These are phyloP conservation scores for Lypha dubia DNA, from an alignment of 2,888 invertebrate genomes.

Conservation along the genomic window DNA sequence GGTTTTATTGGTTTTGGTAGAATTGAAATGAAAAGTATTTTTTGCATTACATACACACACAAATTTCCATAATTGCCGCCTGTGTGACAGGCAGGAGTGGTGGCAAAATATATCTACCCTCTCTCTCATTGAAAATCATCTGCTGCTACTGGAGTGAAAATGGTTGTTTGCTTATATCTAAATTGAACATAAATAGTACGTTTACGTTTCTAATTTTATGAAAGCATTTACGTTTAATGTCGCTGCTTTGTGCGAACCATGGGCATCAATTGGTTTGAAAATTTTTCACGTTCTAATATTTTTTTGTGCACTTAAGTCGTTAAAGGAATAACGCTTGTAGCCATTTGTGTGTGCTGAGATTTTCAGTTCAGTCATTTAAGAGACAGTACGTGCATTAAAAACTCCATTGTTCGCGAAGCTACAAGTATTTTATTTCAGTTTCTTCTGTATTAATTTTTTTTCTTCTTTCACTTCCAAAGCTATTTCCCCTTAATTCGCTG, in stretches of 20 bases:
- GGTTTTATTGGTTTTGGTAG: slow-evolving; percentile 4
- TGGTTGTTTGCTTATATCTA: slow-evolving; percentile 1
- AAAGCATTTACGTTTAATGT: slow-evolving; percentile 28
- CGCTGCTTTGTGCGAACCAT: slow-evolving; percentile 18
- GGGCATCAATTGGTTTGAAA: slow-evolving; percentile 20
- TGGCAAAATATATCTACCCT: slow-evolving; percentile 6
- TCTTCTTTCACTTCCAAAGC: not conserved
- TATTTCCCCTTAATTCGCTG: slow-evolving; percentile 28
- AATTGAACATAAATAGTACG: slow-evolving; percentile 19
- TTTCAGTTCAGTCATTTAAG: slow-evolving; percentile 25
- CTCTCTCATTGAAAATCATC: not conserved
- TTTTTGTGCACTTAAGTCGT: slow-evolving; percentile 21
- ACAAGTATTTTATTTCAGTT: not conserved
- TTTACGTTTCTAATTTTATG: slow-evolving; percentile 28
- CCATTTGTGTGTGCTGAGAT: slow-evolving; percentile 37
- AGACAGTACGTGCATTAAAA: slow-evolving; percentile 60
- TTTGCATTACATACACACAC: not conserved
- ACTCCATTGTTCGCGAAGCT: not conserved
- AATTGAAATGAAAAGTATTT: slow-evolving; percentile 15
- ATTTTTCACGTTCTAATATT: not conserved
- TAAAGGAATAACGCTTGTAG: slow-evolving; percentile 43
- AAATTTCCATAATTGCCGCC: slow-evolving; percentile 48
- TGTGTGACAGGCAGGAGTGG: slow-evolving; percentile 26
- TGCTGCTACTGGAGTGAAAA: not conserved
- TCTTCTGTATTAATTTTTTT: not conserved